Evolutionary conservation across 2,113 vertebrate species (phyloP).

Genomic region (Dasyprocta punctata): DNA sequence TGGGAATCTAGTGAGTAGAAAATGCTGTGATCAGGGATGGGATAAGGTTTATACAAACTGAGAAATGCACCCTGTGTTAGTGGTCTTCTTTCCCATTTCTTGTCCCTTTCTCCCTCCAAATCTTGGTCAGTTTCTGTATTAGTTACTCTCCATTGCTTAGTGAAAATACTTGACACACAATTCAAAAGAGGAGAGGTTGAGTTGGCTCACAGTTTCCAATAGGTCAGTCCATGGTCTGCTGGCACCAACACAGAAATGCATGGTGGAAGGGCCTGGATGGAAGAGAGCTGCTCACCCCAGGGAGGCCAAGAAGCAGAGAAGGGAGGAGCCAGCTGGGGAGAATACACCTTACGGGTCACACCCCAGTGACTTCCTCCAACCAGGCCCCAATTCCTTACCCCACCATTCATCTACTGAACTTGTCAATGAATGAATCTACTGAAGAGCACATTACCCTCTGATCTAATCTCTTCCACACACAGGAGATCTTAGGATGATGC

Average conservation of each 20-base stretch:
- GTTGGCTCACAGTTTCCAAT: too few species aligned
- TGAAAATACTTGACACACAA: too few species aligned
- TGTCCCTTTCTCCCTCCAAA: not conserved
- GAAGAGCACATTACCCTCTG: not conserved
- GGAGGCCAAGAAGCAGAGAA: too few species aligned
- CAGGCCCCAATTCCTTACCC: not conserved
- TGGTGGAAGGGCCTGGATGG: too few species aligned
- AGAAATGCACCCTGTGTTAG: not conserved
- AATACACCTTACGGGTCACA: not conserved
- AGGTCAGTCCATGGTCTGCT: too few species aligned
- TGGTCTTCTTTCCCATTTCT: not conserved
- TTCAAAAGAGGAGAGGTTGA: too few species aligned
- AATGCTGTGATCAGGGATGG: not conserved
- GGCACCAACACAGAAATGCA: too few species aligned
- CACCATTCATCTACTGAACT: not conserved
- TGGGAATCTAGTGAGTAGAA: not conserved
- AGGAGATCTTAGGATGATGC: not conserved
- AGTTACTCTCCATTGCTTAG: not conserved
- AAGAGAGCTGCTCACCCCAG: too few species aligned
- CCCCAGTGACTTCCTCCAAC: not conserved
- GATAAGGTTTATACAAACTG: not conserved
- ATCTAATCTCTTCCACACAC: not conserved
- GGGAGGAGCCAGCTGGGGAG: too few species aligned
- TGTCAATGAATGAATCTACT: not conserved
- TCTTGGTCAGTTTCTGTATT: not conserved